Conservation (phyloP, 2,113 vertebrate genomes). For the Pavo muticus region DNA sequence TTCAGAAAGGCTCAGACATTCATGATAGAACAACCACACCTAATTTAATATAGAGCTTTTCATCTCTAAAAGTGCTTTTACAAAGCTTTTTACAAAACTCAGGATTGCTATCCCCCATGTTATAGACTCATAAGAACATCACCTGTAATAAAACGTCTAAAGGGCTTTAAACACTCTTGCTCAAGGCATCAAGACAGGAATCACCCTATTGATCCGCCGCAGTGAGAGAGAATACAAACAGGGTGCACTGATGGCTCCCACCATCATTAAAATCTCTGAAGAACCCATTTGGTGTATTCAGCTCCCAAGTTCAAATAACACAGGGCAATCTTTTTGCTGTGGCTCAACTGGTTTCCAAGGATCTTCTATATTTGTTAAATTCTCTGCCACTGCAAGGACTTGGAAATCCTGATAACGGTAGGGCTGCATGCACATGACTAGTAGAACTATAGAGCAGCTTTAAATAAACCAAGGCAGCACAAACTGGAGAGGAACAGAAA, state of each 20-base stretch:
- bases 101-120: background rate
- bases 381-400: background rate
- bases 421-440: too few relatives aligned
- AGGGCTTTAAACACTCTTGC: constrained; percentile 19
- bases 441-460: background rate
- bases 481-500: background rate
- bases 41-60: constrained; percentile 50
- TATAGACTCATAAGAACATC: constrained; percentile 34
- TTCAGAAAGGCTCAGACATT: constrained; percentile 27
- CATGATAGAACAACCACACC: constrained; percentile 43
- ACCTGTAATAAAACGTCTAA: constrained; percentile 26
- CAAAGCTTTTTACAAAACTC: constrained; percentile 48
- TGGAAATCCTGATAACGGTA: background rate
- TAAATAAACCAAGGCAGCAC: background rate
- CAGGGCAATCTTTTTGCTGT: background rate
- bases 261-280: background rate
- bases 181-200: constrained; percentile 35
- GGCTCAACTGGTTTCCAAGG: background rate
- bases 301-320: background rate
- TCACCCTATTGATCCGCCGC: background rate
- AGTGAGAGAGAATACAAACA: constrained; percentile 10
- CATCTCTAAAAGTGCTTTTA: constrained; percentile 36
- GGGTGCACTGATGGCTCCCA: background rate
- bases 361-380: background rate
- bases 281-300: background rate